Evolutionary conservation across 2,888 invertebrate genomes (phyloP).

Genomic region (Acrobeloides nanus): DNA sequence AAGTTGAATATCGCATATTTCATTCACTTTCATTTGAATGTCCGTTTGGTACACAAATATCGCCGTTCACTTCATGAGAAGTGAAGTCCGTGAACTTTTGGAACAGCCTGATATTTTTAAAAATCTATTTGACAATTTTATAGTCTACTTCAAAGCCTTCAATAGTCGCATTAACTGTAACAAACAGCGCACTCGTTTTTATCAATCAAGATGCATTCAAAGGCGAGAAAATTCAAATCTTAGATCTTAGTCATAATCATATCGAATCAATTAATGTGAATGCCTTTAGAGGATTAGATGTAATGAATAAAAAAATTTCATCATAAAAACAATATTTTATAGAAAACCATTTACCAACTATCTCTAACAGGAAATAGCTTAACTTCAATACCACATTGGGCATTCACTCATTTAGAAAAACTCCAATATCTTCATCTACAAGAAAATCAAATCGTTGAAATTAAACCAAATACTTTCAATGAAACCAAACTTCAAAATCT

Average conservation of each 20-base stretch:
- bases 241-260: slow-evolving; percentile 46
- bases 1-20: too few relatives aligned
- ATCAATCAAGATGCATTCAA: slow-evolving; percentile 44
- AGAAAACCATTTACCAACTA: slow-evolving; percentile 32
- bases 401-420: slow-evolving; percentile 44
- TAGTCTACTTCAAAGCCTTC: background rate
- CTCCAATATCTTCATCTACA: slow-evolving; percentile 47
- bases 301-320: slow-evolving; percentile 6
- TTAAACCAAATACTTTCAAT: slow-evolving; percentile 37
- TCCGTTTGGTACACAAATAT: too few relatives aligned
- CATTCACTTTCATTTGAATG: too few relatives aligned
- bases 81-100: too few relatives aligned
- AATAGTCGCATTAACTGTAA: slow-evolving; percentile 34
- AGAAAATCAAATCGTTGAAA: slow-evolving; percentile 40
- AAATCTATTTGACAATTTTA: background rate
- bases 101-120: too few relatives aligned
- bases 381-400: slow-evolving; percentile 39
- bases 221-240: slow-evolving; percentile 37
- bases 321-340: background rate
- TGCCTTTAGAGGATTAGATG: slow-evolving; percentile 52
- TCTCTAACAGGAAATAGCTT: slow-evolving; percentile 41
- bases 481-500: slow-evolving; percentile 47
- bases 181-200: slow-evolving; percentile 29
- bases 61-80: too few relatives aligned
- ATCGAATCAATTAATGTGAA: slow-evolving; percentile 52